Conservation (phyloP, 2,797 vertebrate genomes). For the Apogon talboti region DNA sequence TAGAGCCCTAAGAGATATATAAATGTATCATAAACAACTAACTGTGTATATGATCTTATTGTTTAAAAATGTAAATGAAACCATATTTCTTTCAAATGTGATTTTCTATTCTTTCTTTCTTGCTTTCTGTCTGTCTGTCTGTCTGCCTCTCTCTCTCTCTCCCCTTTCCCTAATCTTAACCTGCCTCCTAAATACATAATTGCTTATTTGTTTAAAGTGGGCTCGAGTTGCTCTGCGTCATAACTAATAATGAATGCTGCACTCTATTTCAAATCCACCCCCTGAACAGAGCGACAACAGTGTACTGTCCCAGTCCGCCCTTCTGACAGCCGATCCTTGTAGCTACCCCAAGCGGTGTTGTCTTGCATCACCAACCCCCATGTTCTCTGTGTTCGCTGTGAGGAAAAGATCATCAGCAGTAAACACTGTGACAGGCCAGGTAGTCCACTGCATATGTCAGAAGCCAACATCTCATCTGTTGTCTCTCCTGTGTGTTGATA, state of each 20-base stretch:
- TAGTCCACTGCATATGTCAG: constrained; percentile 15
- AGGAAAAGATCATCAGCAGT: constrained; percentile 38
- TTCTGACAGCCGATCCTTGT: constrained; percentile 47
- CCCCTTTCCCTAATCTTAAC: constrained; percentile 17
- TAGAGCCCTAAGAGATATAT: too few relatives aligned
- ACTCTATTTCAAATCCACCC: constrained; percentile 54
- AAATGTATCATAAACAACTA: too few relatives aligned
- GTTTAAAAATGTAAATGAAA: too few relatives aligned
- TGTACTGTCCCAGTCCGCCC: constrained; percentile 48
- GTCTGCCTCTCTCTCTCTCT: too few relatives aligned
- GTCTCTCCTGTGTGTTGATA: constrained; percentile 35
- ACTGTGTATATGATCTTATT: too few relatives aligned
- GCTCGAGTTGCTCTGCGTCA: constrained; percentile 22
- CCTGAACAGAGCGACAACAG: constrained; percentile 54
- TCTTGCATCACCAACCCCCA: constrained; percentile 37
- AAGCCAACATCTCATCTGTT: constrained; percentile 20
- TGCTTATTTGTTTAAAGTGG: constrained; percentile 57
- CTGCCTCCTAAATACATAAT: constrained; percentile 64
- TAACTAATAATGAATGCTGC: constrained; percentile 56
- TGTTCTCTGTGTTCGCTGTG: constrained; percentile 45
- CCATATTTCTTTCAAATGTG: too few relatives aligned
- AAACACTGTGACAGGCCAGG: constrained; percentile 24
- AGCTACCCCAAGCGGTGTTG: constrained; percentile 20
- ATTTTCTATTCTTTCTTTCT: too few relatives aligned
- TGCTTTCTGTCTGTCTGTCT: too few relatives aligned